Base-by-base conservation (phyloP, 2,888 invertebrate genomes). In the Apotomis capreana region DNA sequence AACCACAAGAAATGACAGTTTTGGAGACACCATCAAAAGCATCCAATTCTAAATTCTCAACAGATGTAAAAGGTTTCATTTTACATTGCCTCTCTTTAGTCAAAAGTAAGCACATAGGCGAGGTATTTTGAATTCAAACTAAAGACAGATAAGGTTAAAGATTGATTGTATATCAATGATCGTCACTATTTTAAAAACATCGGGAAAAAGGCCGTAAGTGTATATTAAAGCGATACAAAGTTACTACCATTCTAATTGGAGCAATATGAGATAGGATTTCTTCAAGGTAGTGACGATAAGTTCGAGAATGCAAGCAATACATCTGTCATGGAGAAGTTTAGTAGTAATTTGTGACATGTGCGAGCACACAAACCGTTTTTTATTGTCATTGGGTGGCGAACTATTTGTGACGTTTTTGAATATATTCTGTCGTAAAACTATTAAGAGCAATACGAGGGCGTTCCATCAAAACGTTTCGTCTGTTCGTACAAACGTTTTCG, bases 281-380 rank as follows among this genome's bases (percentile, higher is more conserved):
- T 1, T 26, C 26, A 26, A 26, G 26, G 2, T 26, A 26, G 26
- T 26, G 26, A 26, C 26, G 26, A 26, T 26, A 67, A 60, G 84
- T 87, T 86, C 85, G 83, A 82, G 83, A 55, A 64, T 44, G 46
- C 44, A 3, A 54, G 54, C 84, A 87, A 88, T 92, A 92, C 89
- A 91, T 92, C 92, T 92, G 91, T 92, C 93, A 89, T 80, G 85
- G 79, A 81, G 87, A 86, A 86, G 87, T 91, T 92, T 90, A 88
- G 90, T 89, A 86, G 84, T 85, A 81, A 83, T 82, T 82, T 85
- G 82, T 83, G 83, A 80, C 91, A 91, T 83, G 85, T 90, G 90
- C 87, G 84, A 81, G 76, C 91, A 89, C 91, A 87, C 86, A 84
- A 78, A 79, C 79, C 75, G 76, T 80, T 80, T 81, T 79, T 80